A percentile compares a stretch with the other conserved stretches of the same genome.
Evolutionary conservation across 2,113 vertebrate genomes (phyloP).

Genomic region (Lutjanus erythropterus): DNA sequence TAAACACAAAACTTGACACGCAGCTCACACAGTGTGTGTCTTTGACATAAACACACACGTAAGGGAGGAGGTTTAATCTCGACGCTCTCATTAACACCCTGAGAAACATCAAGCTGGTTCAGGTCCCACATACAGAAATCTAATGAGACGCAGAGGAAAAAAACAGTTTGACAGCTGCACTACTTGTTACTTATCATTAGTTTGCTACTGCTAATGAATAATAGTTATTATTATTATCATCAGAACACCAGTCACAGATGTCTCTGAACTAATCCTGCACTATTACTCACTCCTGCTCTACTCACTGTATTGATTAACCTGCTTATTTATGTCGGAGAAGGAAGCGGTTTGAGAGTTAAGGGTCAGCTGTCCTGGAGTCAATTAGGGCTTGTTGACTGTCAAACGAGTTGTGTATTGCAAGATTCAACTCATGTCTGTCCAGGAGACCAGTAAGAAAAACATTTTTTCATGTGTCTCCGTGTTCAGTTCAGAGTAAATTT

Average conservation of each 20-base stretch:
- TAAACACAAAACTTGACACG: neutral
- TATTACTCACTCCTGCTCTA: too few species aligned
- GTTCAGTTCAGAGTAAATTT: too few species aligned
- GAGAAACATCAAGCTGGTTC: neutral
- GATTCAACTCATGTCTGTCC: too few species aligned
- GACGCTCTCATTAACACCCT: conserved; percentile 7
- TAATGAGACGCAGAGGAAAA: neutral
- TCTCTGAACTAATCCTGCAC: too few species aligned
- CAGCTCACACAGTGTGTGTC: neutral
- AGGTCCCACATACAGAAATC: neutral
- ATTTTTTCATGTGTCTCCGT: too few species aligned
- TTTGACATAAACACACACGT: neutral
- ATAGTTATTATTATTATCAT: neutral
- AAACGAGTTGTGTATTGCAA: too few species aligned
- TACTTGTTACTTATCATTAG: neutral
- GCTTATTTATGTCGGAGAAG: too few species aligned
- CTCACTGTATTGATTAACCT: too few species aligned
- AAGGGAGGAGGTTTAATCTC: conserved; percentile 23
- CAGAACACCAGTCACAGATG: too few species aligned
- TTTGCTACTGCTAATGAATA: neutral
- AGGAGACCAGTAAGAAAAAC: too few species aligned
- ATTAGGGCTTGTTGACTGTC: too few species aligned
- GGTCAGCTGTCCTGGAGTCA: neutral
- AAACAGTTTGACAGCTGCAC: neutral
- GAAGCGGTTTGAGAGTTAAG: neutral